A percentile compares a stretch with the other conserved stretches of the same genome.
phyloP scores from a whole-genome alignment of 2,113 vertebrate genomes.

The Malurus elegans region DNA sequence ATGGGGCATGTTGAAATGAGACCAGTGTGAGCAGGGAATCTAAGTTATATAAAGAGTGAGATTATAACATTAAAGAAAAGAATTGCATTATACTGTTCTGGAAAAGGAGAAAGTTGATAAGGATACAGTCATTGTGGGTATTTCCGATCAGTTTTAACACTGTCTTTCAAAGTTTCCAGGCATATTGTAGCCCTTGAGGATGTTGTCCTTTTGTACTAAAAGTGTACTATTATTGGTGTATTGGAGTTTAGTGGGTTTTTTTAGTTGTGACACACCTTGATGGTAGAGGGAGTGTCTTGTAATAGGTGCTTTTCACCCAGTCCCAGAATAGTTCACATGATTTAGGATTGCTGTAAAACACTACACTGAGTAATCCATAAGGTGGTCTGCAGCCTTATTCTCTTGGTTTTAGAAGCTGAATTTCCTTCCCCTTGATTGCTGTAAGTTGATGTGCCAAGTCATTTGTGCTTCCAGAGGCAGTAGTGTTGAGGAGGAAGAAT shows the following conservation, averaged over 20 bases:
- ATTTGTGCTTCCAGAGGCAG: not conserved
- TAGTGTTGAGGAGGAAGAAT: not conserved
- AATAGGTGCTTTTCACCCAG: not conserved
- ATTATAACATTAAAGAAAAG: not conserved
- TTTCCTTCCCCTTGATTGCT: not conserved
- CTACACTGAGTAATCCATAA: not conserved
- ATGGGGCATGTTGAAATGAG: not conserved
- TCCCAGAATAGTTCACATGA: not conserved
- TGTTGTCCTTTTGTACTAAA: not conserved
- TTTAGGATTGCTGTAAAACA: not conserved
- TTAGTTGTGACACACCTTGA: rapidly evolving
- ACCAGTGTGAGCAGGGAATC: not conserved
- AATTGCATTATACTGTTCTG: not conserved
- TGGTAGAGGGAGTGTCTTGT: not conserved
- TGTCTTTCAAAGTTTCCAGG: not conserved
- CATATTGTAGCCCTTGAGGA: not conserved
- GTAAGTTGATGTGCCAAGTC: not conserved
- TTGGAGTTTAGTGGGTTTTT: not conserved
- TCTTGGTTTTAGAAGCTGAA: not conserved
- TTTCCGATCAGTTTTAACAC: not conserved
- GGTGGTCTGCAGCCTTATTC: not conserved
- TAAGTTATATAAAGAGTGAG: not conserved
- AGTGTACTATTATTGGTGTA: not conserved
- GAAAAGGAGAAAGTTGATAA: not conserved
- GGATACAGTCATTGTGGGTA: not conserved